Evolutionary conservation across 1,140 invertebrate species (phyloP), one percentile per base, ranked within the genome.

Genomic region (Phortica variegata): DNA sequence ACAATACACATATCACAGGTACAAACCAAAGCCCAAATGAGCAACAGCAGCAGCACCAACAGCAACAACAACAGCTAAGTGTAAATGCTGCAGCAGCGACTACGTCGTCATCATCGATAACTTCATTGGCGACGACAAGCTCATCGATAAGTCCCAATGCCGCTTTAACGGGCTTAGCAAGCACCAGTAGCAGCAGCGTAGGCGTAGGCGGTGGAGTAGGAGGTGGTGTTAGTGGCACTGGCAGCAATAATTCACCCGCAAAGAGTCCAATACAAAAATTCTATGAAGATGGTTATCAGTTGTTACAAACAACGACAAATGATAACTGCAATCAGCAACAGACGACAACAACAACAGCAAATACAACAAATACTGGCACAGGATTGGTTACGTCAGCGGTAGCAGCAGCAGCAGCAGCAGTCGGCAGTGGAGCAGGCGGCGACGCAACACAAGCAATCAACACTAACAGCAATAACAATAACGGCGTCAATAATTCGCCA

Each of bases 21-120:
- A 57, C 65, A 62, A 73, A 66, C 61, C 61, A 57, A 66, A 70
- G 70, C 53, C 47, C 53, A 61, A 73, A 59, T 73, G 70, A 73
- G 46, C 59, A 58, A 54, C 69, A 62, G n/a, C 45, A 62, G 52
- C 36, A 49, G 44, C 17, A 54, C 19, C 54, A 52, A 47, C 54
- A 54, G 32, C 43, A 56, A 33, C 42, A 23, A 8, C 42, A 43
- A 49, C 19, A 40, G 26, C 47, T 33, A 26, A n/a, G n/a, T 6
- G 23, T 10, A 26, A 10, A 5, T 6, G 23, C 23, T 6, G 23
- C 23, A 26, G 23, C 23, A 26, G 23, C 23, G 10, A 10, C 37
- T 17, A 15, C 38, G 42, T 5, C 31, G 31, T n/a, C 17, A 32
- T 16, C 15, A 42, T 10, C 29, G 47, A 38, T 19, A 34, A 18